Percentiles rank a stretch among this genome's conserved stretches.
Conservation (phyloP, 1,140 invertebrate species). For the Nebria ingens region DNA sequence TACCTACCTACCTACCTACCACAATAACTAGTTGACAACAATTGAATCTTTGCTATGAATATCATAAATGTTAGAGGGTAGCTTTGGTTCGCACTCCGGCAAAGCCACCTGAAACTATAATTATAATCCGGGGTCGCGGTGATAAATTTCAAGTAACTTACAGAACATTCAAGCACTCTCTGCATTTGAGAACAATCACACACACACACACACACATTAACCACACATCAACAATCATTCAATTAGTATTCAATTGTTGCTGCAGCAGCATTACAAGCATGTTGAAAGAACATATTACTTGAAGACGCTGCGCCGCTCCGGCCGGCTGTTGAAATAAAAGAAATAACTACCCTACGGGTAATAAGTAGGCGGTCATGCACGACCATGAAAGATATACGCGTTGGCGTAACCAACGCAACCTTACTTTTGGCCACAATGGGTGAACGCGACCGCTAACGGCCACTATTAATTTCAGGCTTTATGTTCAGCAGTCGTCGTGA, state of each 20-base stretch:
- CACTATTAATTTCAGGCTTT: neutral
- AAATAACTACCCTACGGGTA: too few species aligned
- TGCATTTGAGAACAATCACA: too few species aligned
- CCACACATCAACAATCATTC: too few species aligned
- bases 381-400: neutral
- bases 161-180: neutral
- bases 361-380: too few species aligned
- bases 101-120: neutral
- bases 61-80: neutral
- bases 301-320: too few species aligned
- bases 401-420: neutral
- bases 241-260: too few species aligned
- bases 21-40: too few species aligned
- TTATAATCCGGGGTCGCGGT: neutral
- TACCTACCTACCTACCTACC: too few species aligned
- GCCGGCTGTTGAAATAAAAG: too few species aligned
- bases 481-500: neutral
- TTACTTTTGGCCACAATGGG: neutral
- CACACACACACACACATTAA: too few species aligned
- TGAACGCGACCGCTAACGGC: neutral
- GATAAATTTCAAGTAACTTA: neutral
- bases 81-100: neutral
- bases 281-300: too few species aligned
- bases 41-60: neutral
- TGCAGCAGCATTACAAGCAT: too few species aligned